phyloP scores from a whole-genome alignment of 2,888 invertebrate species.

The Campoletis raptor region DNA sequence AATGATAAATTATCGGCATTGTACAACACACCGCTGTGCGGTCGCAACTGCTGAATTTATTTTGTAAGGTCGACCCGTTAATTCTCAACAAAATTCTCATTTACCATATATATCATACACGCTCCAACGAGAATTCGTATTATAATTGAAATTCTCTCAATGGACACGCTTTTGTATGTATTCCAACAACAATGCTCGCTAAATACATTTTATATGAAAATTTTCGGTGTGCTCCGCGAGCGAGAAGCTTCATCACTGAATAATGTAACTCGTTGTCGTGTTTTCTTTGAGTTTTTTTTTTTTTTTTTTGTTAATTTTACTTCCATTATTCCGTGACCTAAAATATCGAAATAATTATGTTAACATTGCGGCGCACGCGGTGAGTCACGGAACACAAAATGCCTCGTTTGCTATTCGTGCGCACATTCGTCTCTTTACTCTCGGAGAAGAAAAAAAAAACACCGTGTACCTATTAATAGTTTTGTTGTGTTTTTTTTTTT shows the following conservation, averaged over 20 bases:
- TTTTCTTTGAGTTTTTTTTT: constrained; percentile 9
- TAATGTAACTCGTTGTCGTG: not conserved
- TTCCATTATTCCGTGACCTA: not conserved
- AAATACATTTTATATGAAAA: constrained; percentile 20
- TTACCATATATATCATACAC: constrained; percentile 41
- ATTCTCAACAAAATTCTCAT: constrained; percentile 57
- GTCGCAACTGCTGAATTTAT: not conserved
- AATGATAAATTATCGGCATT: constrained; percentile 56
- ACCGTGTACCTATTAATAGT: constrained; percentile 12
- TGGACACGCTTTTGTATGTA: constrained; percentile 4
- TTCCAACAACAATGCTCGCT: not conserved
- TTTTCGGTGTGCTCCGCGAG: constrained; percentile 13
- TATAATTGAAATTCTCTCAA: constrained; percentile 63
- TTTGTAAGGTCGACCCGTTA: constrained; percentile 31
- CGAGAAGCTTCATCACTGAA: constrained; percentile 37
- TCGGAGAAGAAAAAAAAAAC: not conserved
- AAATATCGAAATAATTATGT: constrained; percentile 24
- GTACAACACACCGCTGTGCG: constrained; percentile 5
- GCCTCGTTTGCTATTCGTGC: not conserved
- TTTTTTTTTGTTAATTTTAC: not conserved
- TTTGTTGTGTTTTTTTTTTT: not conserved
- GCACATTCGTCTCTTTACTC: not conserved
- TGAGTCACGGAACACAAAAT: constrained; percentile 24
- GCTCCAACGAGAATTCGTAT: constrained; percentile 38
- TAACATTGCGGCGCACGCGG: constrained; percentile 12